A percentile compares a stretch with the other conserved stretches of the same genome.
These are phyloP conservation scores for Campylomormyrus tamandua DNA, from an alignment of 2,113 vertebrate species.

Conservation along the genomic window DNA sequence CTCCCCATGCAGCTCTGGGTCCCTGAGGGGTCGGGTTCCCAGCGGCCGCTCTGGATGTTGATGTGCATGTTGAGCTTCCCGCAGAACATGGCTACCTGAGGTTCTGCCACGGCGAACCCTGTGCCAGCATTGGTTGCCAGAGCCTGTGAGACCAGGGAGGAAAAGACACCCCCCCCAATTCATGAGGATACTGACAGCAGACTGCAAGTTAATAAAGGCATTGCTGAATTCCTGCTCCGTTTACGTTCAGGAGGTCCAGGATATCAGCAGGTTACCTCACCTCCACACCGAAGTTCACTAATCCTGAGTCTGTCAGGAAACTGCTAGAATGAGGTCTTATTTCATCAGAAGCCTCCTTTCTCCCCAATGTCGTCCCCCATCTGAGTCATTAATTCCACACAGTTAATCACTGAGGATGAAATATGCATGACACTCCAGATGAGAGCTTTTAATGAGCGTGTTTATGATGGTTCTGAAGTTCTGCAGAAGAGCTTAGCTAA, in stretches of 20 bases:
- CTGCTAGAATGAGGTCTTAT: neutral
- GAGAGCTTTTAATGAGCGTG: neutral
- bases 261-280: neutral
- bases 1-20: slow-evolving; percentile 78
- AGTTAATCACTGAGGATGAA: neutral
- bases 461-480: neutral
- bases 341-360: neutral
- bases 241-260: neutral
- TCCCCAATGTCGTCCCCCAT: neutral
- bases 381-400: neutral
- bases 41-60: slow-evolving; percentile 93
- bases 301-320: neutral
- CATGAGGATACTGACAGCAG: neutral
- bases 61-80: slow-evolving; percentile 96
- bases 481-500: neutral
- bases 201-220: neutral
- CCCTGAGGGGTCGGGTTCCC: slow-evolving; percentile 86
- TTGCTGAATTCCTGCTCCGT: neutral
- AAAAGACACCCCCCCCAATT: neutral
- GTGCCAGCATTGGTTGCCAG: slow-evolving; percentile 86
- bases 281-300: neutral
- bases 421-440: neutral
- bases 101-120: slow-evolving; percentile 86
- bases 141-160: slow-evolving; percentile 54
- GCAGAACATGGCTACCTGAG: slow-evolving; percentile 95